phyloP scores from a whole-genome alignment of 2,113 vertebrate genomes.

The western clawed frog (Xenopus tropicalis) region UCB_Xtro_10.0 CM004448.2:99655501-99656000 shows the following conservation, averaged over 20 bases:
- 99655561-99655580: no score
- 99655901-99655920: slow-evolving; percentile 45
- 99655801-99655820: slow-evolving; percentile 18
- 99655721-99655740: background rate
- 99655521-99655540: no score
- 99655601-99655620: no score
- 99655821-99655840: slow-evolving; percentile 13
- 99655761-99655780: slow-evolving; percentile 31
- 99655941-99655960: slow-evolving; percentile 39
- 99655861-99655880: slow-evolving; percentile 17
- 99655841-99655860: slow-evolving; percentile 9
- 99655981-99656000: slow-evolving; percentile 32
- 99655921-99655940: slow-evolving; percentile 46
- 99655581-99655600: no score
- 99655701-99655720: no score
- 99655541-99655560: no score
- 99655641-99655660: no score
- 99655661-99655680: no score
- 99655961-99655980: slow-evolving; percentile 40
- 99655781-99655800: no score
- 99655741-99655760: slow-evolving; percentile 47
- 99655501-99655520: no score
- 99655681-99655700: no score
- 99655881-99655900: slow-evolving; percentile 43
- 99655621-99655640: no score